Percentiles rank a stretch among this genome's conserved stretches.
Evolutionary conservation across 2,797 vertebrate genomes (phyloP).

Genomic region (Pygocentrus nattereri): DNA sequence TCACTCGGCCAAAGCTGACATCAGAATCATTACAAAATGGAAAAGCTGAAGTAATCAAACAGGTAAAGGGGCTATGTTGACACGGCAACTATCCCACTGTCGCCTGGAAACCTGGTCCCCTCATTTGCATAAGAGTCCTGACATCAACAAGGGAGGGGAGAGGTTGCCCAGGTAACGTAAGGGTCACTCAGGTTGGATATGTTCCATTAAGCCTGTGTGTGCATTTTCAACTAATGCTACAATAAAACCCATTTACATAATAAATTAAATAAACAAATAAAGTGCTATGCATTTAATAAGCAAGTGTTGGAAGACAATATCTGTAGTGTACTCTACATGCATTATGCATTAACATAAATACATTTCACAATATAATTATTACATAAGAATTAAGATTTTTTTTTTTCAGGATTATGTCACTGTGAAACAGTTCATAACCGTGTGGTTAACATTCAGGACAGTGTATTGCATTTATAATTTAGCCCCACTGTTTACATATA

Average conservation of each 20-base stretch:
- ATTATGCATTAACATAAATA: too few relatives aligned
- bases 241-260: background rate
- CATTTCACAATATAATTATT: background rate
- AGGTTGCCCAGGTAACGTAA: conserved; percentile 75
- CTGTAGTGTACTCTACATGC: too few relatives aligned
- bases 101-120: conserved; percentile 67
- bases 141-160: conserved; percentile 48
- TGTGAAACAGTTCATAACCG: background rate
- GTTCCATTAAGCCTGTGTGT: conserved; percentile 65
- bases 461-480: background rate
- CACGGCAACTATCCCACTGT: conserved; percentile 53
- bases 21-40: background rate
- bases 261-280: background rate
- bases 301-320: background rate
- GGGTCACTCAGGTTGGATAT: conserved; percentile 68
- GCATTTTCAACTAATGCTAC: conserved; percentile 36
- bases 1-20: background rate
- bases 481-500: background rate
- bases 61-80: conserved; percentile 46
- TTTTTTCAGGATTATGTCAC: background rate
- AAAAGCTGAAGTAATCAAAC: conserved; percentile 46
- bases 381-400: background rate
- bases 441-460: background rate
- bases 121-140: conserved; percentile 65
- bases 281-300: background rate